phyloP scores from a whole-genome alignment of 2,113 vertebrate genomes.

The Crotalus helleri region DNA sequence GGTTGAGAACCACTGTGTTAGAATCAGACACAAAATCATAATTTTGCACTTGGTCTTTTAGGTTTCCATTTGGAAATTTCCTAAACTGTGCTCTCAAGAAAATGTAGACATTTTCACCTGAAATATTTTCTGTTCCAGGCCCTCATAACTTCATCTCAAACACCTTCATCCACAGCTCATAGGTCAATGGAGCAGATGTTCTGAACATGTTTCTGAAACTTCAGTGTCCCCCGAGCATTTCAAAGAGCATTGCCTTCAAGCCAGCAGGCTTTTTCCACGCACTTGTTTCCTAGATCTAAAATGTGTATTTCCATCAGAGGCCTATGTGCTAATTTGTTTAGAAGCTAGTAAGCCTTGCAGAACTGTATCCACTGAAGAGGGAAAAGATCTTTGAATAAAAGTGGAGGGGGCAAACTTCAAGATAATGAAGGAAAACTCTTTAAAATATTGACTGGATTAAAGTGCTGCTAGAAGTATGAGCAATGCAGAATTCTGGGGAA shows the following conservation, averaged over 20 bases:
- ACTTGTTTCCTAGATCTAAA: background rate
- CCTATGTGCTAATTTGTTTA: conserved; percentile 26
- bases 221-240: conserved; percentile 4
- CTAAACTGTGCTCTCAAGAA: background rate
- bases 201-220: conserved; percentile 1
- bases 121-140: background rate
- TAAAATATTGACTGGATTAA: background rate
- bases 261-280: conserved; percentile 7
- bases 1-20: background rate
- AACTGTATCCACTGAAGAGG: background rate
- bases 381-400: conserved; percentile 7
- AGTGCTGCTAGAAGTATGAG: background rate
- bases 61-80: background rate
- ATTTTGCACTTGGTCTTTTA: conserved; percentile 8
- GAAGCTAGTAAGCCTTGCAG: conserved; percentile 18
- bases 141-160: background rate
- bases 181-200: conserved; percentile 23
- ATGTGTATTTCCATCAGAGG: conserved; percentile 10
- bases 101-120: background rate
- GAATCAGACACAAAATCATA: background rate
- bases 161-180: background rate
- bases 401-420: background rate
- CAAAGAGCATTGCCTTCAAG: conserved; percentile 37
- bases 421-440: background rate
- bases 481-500: background rate